These are phyloP conservation scores for Dicyrtoma fusca DNA, from an alignment of 2,888 invertebrate genomes.

Conservation along the genomic window DNA sequence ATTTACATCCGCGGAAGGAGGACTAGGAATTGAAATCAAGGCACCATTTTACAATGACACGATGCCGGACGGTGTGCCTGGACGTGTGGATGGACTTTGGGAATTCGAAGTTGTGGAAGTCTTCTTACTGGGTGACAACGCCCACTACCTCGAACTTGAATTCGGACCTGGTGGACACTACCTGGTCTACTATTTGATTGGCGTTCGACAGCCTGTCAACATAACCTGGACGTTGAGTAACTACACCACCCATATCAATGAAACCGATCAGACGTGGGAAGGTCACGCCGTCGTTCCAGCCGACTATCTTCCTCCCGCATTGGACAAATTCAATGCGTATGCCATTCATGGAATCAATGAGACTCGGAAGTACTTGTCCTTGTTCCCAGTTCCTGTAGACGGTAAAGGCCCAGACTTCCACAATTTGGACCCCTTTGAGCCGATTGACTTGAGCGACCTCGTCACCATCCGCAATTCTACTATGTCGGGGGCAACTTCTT, in stretches of 20 bases:
- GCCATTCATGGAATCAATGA: constrained; percentile 62
- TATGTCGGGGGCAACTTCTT: neutral
- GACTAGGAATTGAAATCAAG: constrained; percentile 47
- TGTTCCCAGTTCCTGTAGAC: constrained; percentile 61
- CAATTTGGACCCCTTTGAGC: neutral
- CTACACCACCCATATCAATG: constrained; percentile 27
- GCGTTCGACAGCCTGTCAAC: neutral
- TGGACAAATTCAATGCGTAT: constrained; percentile 63
- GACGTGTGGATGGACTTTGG: constrained; percentile 60
- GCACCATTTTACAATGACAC: constrained; percentile 61
- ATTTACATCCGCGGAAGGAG: constrained; percentile 34
- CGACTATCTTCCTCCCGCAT: constrained; percentile 61
- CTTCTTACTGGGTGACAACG: constrained; percentile 62
- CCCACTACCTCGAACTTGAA: constrained; percentile 63
- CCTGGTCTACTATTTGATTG: constrained; percentile 15
- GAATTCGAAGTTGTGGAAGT: constrained; percentile 62
- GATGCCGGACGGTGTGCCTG: constrained; percentile 57
- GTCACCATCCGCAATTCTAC: neutral
- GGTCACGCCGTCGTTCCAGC: constrained; percentile 61
- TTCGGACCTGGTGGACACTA: constrained; percentile 59
- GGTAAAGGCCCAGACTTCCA: constrained; percentile 61
- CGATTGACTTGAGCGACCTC: constrained; percentile 17
- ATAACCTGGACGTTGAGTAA: neutral
- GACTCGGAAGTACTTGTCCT: constrained; percentile 61
- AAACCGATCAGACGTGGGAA: constrained; percentile 59